Conservation (phyloP, 1,140 invertebrate genomes). For the Andricus grossulariae region DNA sequence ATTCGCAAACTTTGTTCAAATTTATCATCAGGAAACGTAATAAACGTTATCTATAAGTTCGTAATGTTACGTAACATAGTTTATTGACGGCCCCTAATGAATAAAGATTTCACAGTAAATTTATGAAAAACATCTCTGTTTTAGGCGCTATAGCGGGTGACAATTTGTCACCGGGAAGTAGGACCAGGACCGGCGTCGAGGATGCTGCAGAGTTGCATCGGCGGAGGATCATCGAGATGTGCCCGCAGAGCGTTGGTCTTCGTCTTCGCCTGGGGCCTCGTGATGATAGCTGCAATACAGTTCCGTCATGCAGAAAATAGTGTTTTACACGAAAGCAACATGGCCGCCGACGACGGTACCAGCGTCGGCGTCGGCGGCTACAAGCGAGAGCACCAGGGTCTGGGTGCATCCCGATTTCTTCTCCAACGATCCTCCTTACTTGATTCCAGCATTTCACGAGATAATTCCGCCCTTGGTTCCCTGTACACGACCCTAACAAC, state of each 20-base stretch:
- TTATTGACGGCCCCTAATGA: too few species aligned
- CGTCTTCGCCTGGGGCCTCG: conserved; percentile 72
- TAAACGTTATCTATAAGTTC: too few species aligned
- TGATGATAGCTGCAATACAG: conserved; percentile 74
- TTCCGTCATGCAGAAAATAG: conserved; percentile 68
- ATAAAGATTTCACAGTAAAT: background rate
- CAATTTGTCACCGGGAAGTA: background rate
- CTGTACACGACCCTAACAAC: conserved; percentile 51
- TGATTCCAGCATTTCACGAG: conserved; percentile 41
- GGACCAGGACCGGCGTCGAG: conserved; percentile 36
- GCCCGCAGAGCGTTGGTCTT: conserved; percentile 73
- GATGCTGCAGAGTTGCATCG: conserved; percentile 65
- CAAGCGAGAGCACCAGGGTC: conserved; percentile 24
- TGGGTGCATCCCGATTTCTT: conserved; percentile 40
- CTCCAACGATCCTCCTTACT: conserved; percentile 44
- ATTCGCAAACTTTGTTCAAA: too few species aligned
- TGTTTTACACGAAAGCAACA: conserved; percentile 46
- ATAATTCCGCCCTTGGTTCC: conserved; percentile 45
- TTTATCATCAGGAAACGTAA: too few species aligned
- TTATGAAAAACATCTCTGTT: background rate
- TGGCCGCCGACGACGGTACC: conserved; percentile 59
- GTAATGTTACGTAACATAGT: too few species aligned
- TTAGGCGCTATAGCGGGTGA: background rate
- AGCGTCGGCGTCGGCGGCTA: conserved; percentile 14
- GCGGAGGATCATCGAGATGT: conserved; percentile 68